Evolutionary conservation across 1,140 invertebrate species (phyloP).

Genomic region (Oppia nitens): DNA sequence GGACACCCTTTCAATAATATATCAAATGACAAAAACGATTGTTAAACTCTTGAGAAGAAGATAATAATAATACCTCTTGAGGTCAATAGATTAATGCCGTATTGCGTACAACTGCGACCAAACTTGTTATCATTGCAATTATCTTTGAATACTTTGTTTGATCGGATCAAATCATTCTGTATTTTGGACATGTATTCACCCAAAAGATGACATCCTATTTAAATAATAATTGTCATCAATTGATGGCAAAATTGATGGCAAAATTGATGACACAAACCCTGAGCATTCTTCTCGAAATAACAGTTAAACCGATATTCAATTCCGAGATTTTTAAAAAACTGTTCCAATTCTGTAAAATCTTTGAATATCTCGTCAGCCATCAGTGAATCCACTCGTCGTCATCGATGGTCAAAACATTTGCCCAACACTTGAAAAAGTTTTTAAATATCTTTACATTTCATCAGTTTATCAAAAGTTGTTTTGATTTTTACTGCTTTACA

Average conservation of each 20-base stretch:
- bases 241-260: not conserved
- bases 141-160: slow-evolving; percentile 52
- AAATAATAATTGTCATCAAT: slow-evolving; percentile 13
- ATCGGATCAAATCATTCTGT: slow-evolving; percentile 55
- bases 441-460: too few relatives aligned
- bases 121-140: slow-evolving; percentile 70
- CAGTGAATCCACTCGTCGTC: too few relatives aligned
- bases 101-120: slow-evolving; percentile 66
- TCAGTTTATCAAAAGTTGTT: too few relatives aligned
- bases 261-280: slow-evolving; percentile 38
- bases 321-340: slow-evolving; percentile 70
- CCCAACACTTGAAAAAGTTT: too few relatives aligned
- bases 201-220: slow-evolving; percentile 65
- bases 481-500: too few relatives aligned
- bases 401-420: too few relatives aligned
- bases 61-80: slow-evolving; percentile 25
- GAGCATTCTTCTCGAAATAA: slow-evolving; percentile 57
- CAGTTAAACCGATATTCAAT: slow-evolving; percentile 82
- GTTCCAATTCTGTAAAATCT: slow-evolving; percentile 61
- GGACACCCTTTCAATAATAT: not conserved
- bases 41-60: not conserved
- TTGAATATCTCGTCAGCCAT: slow-evolving; percentile 39
- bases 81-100: slow-evolving; percentile 43
- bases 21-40: not conserved
- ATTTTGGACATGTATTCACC: slow-evolving; percentile 71